Evolutionary conservation across 1,140 invertebrate species (phyloP), one percentile per base, ranked within the genome.

Genomic region (Brachionus asplanchnoidis): DNA sequence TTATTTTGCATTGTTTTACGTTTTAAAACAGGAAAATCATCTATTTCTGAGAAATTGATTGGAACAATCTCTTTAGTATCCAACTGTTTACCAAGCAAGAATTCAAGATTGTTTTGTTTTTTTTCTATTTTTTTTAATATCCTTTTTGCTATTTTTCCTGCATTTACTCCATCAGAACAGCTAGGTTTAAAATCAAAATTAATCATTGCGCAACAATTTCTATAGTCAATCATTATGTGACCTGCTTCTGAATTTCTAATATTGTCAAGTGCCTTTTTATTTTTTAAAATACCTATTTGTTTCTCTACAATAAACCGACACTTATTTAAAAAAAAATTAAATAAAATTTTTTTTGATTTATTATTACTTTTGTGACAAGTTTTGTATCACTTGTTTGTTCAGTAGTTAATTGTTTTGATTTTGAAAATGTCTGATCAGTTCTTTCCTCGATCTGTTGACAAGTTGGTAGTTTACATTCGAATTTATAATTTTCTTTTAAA

Each of bases 271-370:
- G 73, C 73, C 9, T 28, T 36, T n/a, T 36, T 36, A 12, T 36
- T 77, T 50, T 77, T 77, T 26, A 50, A 36, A 12, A 26, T 50
- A 50, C 44, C 20, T 1, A 77, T 26, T 50, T 77, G 42, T 50
- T 77, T 77, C 46, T 77, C 73, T 3, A 77, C 26, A 50, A 77
- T 50, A 77, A 77, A 77, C 23, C 44, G 73, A 77, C 73, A 77
- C 73, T 77, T 36, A 0, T 36, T 14, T 32, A 23, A 68, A 32
- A 68, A 32, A 68, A 68, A 68, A 36, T 68, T 36, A 36, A 40
- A 68, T 3, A 75, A 42, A 40, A 17, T 46, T 11, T 17, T 28
- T 28, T 70, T 36, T 70, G 23, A 70, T 28, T 17, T 17, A 42
- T 14, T 42, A 42, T 17, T 73, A 73, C 68, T 73, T 73, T 73